Conservation (phyloP, 2,113 vertebrate genomes). For the Cricetomys ansorgei region DNA sequence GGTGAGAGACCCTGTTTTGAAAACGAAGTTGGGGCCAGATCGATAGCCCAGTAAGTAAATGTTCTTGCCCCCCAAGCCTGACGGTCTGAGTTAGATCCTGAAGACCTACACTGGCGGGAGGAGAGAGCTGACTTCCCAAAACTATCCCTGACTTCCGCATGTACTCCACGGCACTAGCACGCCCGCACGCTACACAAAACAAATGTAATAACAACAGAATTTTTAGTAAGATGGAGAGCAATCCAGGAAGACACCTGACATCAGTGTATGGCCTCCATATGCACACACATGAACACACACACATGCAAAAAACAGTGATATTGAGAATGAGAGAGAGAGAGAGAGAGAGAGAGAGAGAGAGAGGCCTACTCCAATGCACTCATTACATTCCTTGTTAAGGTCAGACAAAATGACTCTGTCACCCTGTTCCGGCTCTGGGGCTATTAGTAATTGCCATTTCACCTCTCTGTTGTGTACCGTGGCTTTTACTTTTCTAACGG, state of each 20-base stretch:
- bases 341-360: not conserved
- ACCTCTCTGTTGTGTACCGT: not conserved
- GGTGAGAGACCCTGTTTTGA: not conserved
- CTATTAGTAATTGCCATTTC: not conserved
- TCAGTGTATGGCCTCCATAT: not conserved
- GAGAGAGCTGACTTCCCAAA: not conserved
- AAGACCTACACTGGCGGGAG: not conserved
- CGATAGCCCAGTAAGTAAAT: not conserved
- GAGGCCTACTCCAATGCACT: rapidly evolving
- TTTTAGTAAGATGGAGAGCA: not conserved
- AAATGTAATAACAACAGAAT: not conserved
- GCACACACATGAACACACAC: not conserved
- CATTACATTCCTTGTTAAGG: not conserved
- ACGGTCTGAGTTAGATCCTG: not conserved
- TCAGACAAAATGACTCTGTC: too few relatives aligned
- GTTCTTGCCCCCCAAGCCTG: not conserved
- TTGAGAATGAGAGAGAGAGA: not conserved
- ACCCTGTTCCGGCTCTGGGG: not conserved
- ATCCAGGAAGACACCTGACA: not conserved
- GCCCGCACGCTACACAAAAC: not conserved
- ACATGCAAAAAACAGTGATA: not conserved
- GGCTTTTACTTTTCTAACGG: not conserved
- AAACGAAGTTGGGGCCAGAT: not conserved
- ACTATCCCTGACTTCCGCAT: not conserved
- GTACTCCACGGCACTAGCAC: not conserved